Conservation (phyloP, 2,888 invertebrate genomes). For the Campoplex nolae region DNA sequence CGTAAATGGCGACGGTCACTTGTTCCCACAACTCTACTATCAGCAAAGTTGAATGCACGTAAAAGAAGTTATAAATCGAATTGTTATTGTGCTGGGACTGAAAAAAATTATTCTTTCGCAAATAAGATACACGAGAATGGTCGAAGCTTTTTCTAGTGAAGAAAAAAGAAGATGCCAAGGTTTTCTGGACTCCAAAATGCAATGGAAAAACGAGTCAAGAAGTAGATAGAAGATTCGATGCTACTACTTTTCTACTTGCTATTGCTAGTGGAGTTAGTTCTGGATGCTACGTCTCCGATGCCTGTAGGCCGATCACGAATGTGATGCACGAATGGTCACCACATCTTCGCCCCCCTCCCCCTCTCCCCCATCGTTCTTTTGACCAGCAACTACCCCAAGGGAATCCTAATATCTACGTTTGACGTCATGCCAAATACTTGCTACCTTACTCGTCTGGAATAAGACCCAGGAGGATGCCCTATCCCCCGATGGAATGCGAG, state of each 20-base stretch:
- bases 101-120: neutral
- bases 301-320: constrained; percentile 83
- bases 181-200: neutral
- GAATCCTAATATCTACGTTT: constrained; percentile 84
- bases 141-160: constrained; percentile 52
- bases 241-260: constrained; percentile 55
- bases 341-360: constrained; percentile 58
- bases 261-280: constrained; percentile 49
- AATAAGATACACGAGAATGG: neutral
- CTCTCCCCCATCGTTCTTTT: constrained; percentile 71
- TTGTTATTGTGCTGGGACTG: neutral
- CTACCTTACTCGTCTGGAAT: constrained; percentile 81
- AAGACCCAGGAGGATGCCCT: constrained; percentile 74
- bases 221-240: constrained; percentile 58
- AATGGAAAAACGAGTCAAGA: constrained; percentile 47
- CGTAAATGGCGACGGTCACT: neutral
- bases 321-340: constrained; percentile 80
- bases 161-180: constrained; percentile 23
- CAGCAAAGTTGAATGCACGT: neutral
- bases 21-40: neutral
- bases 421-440: constrained; percentile 84
- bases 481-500: constrained; percentile 40
- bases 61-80: neutral
- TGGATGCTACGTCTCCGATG: constrained; percentile 59
- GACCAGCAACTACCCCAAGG: constrained; percentile 73